A percentile compares a stretch with the other conserved stretches of the same genome.
Conservation (phyloP, 2,113 vertebrate species). For the Anarhynchus alexandrinus region DNA sequence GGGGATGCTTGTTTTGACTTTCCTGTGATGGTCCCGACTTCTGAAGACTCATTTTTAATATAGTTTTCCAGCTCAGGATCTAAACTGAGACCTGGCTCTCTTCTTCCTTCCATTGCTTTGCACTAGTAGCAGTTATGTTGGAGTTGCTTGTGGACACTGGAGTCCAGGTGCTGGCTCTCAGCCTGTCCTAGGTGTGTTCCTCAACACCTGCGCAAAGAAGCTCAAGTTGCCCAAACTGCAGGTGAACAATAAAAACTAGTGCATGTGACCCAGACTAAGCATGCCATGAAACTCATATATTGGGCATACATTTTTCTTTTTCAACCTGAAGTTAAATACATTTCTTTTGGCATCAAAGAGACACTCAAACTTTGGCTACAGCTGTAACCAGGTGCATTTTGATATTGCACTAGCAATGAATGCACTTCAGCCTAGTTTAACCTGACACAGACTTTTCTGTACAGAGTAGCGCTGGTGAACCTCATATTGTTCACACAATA, state of each 20-base stretch:
- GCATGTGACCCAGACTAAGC: no score
- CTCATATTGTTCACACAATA: neutral
- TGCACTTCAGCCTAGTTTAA: neutral
- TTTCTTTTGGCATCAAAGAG: neutral
- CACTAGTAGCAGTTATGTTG: neutral
- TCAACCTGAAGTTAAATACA: neutral
- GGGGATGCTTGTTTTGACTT: neutral
- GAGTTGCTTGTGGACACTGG: rapidly evolving
- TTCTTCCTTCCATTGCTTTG: neutral
- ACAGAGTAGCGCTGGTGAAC: neutral
- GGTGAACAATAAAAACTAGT: neutral
- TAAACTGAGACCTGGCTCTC: neutral
- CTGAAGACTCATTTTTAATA: neutral
- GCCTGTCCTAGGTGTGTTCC: neutral
- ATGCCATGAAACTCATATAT: neutral
- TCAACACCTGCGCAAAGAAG: neutral
- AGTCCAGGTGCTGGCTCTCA: neutral
- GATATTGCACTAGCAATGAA: neutral
- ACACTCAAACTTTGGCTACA: neutral
- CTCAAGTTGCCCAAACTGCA: neutral
- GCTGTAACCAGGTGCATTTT: neutral
- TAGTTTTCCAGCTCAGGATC: slow-evolving; percentile 19
- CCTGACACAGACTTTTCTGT: neutral
- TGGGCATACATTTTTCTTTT: neutral
- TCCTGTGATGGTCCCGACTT: neutral